phyloP scores from a whole-genome alignment of 2,888 invertebrate species.

The Oscheius sp. region DNA sequence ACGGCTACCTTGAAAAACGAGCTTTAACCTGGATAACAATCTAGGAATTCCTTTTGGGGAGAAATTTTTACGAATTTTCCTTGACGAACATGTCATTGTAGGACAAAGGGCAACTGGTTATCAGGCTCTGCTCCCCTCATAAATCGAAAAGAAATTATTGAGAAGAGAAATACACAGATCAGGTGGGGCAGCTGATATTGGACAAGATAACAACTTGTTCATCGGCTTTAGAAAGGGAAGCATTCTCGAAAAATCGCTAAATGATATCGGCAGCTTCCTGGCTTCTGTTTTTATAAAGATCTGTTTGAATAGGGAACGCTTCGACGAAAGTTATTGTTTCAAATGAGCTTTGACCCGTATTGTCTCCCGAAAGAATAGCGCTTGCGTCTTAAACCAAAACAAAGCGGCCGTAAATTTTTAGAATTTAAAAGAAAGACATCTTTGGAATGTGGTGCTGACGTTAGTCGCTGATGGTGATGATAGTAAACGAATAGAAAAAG shows the following conservation, averaged over 20 bases:
- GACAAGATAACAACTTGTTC: conserved; percentile 14
- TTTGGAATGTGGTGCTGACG: conserved; percentile 7
- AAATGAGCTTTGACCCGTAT: not conserved
- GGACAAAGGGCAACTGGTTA: conserved; percentile 13
- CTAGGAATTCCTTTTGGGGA: not conserved
- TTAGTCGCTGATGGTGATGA: not conserved
- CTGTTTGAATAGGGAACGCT: no score
- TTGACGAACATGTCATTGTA: not conserved
- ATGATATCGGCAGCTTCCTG: not conserved
- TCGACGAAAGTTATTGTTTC: not conserved
- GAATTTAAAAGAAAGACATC: not conserved
- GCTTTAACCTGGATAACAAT: not conserved
- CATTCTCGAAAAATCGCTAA: not conserved
- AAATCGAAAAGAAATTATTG: conserved; percentile 15
- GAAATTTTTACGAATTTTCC: not conserved
- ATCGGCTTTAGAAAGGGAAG: conserved; percentile 2
- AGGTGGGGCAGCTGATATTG: conserved; percentile 17
- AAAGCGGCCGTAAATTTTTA: not conserved
- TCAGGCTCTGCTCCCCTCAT: not conserved
- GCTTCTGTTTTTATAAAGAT: conserved; percentile 13
- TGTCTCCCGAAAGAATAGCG: not conserved
- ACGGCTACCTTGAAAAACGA: conserved; percentile 11
- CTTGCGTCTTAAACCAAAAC: not conserved
- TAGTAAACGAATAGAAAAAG: not conserved
- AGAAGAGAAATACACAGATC: conserved; percentile 1